A percentile compares a stretch with the other conserved stretches of the same genome.
Evolutionary conservation across 2,888 invertebrate species (phyloP).

Genomic region (Trachelus stipa): DNA sequence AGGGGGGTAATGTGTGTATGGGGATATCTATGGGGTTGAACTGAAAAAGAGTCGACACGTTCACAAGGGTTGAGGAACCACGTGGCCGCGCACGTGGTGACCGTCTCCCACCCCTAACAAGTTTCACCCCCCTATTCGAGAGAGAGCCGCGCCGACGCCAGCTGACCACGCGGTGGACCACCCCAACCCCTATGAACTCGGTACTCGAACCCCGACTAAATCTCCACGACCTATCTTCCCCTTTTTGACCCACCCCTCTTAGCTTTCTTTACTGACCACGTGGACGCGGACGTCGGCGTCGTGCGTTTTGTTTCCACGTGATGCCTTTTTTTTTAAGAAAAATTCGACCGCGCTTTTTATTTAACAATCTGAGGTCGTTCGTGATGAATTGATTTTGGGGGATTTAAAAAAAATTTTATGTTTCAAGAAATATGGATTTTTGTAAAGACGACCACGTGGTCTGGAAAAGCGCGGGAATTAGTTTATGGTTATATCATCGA

Average conservation of each 20-base stretch:
- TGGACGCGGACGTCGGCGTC: slow-evolving; percentile 4
- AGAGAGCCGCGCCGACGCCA: slow-evolving; percentile 56
- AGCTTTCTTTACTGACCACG: slow-evolving; percentile 24
- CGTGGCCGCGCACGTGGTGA: slow-evolving; percentile 64
- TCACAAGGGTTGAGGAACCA: slow-evolving; percentile 42
- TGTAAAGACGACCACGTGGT: slow-evolving; percentile 26
- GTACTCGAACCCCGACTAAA: slow-evolving; percentile 37
- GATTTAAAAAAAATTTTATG: not conserved
- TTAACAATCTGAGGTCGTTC: not conserved
- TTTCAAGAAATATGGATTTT: not conserved
- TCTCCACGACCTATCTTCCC: slow-evolving; percentile 30
- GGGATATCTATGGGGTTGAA: not conserved
- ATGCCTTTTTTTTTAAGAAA: not conserved
- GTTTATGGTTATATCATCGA: not conserved
- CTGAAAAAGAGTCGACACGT: not conserved
- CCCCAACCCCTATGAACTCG: slow-evolving; percentile 51
- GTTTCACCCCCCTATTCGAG: slow-evolving; percentile 19
- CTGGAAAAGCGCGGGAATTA: not conserved
- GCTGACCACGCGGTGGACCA: slow-evolving; percentile 64
- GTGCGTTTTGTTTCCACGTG: not conserved
- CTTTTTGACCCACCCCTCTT: not conserved
- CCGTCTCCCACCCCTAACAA: slow-evolving; percentile 38
- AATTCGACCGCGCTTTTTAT: not conserved
- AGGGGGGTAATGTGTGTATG: not conserved
- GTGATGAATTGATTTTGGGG: not conserved